phyloP scores from a whole-genome alignment of 2,888 invertebrate genomes.

The Cylloceria caligata region DNA sequence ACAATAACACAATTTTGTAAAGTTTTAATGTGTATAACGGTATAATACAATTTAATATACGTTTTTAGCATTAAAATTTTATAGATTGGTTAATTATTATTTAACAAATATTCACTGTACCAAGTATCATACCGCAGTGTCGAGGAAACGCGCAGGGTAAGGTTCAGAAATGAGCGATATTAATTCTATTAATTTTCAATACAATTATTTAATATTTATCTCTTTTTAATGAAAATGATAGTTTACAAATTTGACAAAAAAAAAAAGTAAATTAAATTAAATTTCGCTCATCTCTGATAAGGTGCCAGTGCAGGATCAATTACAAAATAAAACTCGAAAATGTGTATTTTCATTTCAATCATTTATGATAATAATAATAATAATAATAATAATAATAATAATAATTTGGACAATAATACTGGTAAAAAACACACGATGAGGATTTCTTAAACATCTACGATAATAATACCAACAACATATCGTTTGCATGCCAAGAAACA shows the following conservation, averaged over 20 bases:
- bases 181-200: background rate
- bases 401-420: background rate
- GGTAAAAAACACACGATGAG: background rate
- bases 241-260: background rate
- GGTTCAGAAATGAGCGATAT: conserved; percentile 15
- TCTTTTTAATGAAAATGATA: background rate
- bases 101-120: background rate
- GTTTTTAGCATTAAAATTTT: background rate
- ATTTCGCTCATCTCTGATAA: background rate
- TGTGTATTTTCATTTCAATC: conserved; percentile 65
- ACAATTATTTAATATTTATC: background rate
- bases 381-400: conserved; percentile 9
- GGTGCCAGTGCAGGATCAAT: conserved; percentile 69
- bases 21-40: background rate
- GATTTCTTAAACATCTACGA: conserved; percentile 58
- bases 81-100: background rate
- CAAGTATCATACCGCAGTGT: conserved; percentile 36
- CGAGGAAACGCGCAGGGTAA: conserved; percentile 38
- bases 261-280: background rate
- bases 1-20: background rate
- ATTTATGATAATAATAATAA: background rate
- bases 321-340: conserved; percentile 72
- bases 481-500: conserved; percentile 45
- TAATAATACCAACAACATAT: conserved; percentile 43
- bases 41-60: conserved; percentile 1